Conservation (phyloP, 2,113 vertebrate genomes). For the Scatophagus argus region DNA sequence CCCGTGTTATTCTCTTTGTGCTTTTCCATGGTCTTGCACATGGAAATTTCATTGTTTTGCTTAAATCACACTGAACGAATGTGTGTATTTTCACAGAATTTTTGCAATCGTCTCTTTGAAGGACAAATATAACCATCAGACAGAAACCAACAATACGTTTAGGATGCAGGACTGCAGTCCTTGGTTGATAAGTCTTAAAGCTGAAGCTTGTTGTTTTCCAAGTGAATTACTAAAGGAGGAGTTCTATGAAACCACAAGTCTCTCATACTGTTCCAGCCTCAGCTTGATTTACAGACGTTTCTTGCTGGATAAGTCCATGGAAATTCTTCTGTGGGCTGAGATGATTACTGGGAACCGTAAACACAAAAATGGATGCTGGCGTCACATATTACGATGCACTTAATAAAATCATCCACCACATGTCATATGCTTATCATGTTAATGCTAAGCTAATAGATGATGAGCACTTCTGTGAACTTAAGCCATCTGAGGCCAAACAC, state of each 20-base stretch:
- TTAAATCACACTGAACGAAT: too few species aligned
- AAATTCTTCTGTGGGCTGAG: background rate
- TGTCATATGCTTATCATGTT: conserved; percentile 22
- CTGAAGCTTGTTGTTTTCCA: background rate
- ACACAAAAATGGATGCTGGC: background rate
- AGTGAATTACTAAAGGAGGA: background rate
- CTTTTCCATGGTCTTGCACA: too few species aligned
- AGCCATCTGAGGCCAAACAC: background rate
- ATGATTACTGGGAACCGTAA: background rate
- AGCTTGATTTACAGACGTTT: background rate
- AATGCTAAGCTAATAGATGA: conserved; percentile 13
- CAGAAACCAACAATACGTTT: conserved; percentile 5
- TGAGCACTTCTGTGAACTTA: conserved; percentile 4
- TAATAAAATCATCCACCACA: conserved; percentile 11
- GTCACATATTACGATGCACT: background rate
- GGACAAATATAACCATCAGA: background rate
- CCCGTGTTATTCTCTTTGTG: too few species aligned
- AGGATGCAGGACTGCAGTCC: conserved; percentile 8
- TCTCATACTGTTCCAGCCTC: background rate
- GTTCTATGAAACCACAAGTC: background rate
- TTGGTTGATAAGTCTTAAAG: background rate
- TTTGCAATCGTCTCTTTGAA: background rate
- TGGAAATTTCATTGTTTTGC: too few species aligned
- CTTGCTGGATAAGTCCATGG: background rate
- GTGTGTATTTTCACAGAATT: background rate